Evolutionary conservation across 2,888 invertebrate genomes (phyloP), one percentile per base, ranked within the genome.

Genomic region (Portevinia maculata): DNA sequence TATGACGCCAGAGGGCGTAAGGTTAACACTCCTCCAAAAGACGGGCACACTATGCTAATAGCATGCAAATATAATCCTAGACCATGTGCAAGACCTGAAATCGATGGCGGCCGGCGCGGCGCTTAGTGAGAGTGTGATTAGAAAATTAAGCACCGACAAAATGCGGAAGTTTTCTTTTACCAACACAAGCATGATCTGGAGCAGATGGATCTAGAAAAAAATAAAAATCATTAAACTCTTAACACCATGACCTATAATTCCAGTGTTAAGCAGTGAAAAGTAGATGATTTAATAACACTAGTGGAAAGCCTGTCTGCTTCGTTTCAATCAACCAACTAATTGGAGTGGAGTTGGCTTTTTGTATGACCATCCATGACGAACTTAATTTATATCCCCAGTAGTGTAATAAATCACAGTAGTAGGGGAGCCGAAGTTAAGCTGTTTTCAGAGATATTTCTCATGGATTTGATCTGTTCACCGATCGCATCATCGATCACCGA

Each of bases 1-100:
- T 78, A 73, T 83, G 83, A 83, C 71, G 83, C 83, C 83, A 78
- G 55, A 83, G 83, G 83, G 67, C 71, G 30, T 76, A 62, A 57
- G 83, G 83, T 83, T 64, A 81, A 24, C 69, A 62, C 79, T 81
- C 75, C 83, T 60, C 81, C 74, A 37, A 32, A 17, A 37, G n/a
- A 50, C 50, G 21, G 15, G 28, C 19, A 19, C 19, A 19, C 44
- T 44, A 19, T 34, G 15, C 37, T 62, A 81, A 44, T 39, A 13
- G 46, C 70, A 81, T 81, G 81, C 70, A 81, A 81, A 81, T 81
- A 34, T 32, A 24, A 34, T 69, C 28, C 41, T 32, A 28, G 24
- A 44, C 59, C 5, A 32, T 32, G n/a, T 13, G 32, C 28, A 30
- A 15, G 37, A 55, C 24, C 52, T 34, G 65, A 50, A 64, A 55